phyloP scores from a whole-genome alignment of 2,113 vertebrate species.

The Festucalex cinctus region DNA sequence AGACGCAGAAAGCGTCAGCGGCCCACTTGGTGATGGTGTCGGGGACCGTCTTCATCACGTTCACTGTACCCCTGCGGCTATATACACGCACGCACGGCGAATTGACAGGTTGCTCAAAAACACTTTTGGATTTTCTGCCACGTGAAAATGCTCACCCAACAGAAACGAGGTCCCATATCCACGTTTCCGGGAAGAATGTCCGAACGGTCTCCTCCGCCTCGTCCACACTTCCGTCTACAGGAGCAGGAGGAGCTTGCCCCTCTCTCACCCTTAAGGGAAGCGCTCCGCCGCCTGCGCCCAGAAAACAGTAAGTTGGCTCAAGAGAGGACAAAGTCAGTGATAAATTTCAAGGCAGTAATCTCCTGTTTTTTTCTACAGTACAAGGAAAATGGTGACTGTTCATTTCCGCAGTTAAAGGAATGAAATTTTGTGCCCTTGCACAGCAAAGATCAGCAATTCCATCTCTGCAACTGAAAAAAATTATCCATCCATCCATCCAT shows the following conservation, averaged over 20 bases:
- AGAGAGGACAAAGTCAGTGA: no score
- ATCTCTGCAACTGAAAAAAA: no score
- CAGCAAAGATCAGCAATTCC: neutral
- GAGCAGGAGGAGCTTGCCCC: fast-evolving
- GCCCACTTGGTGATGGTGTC: conserved; percentile 89
- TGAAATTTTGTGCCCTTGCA: neutral
- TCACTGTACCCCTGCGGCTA: conserved; percentile 53
- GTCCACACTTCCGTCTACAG: neutral
- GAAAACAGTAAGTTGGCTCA: no score
- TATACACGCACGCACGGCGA: neutral
- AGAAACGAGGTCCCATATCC: conserved; percentile 83
- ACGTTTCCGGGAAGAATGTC: conserved; percentile 84
- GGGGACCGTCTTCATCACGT: conserved; percentile 71
- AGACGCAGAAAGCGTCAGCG: conserved; percentile 80
- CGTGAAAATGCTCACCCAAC: conserved; percentile 66
- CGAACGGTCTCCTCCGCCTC: conserved; percentile 61
- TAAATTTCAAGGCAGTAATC: no score
- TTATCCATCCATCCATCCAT: no score
- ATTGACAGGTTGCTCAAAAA: neutral
- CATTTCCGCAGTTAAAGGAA: no score
- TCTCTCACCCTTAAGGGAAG: neutral
- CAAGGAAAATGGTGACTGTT: neutral
- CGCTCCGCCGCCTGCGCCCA: no score
- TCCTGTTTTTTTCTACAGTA: no score
- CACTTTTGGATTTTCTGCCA: conserved; percentile 12